Evolutionary conservation across 2,888 invertebrate genomes (phyloP).

Genomic region (Acleris sparsana): DNA sequence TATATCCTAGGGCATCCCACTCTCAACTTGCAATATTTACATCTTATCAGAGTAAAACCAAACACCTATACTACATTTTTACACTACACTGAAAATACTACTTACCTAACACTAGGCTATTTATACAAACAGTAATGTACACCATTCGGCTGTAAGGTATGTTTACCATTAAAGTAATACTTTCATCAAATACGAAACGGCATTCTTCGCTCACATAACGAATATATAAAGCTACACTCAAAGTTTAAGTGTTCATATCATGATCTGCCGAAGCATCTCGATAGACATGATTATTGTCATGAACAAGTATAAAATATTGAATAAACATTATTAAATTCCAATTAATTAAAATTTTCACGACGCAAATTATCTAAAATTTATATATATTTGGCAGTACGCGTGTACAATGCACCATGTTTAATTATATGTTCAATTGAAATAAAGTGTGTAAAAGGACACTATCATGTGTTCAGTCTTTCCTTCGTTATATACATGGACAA

Average conservation of each 20-base stretch:
- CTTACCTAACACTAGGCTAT: constrained; percentile 43
- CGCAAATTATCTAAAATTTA: constrained; percentile 39
- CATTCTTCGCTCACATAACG: constrained; percentile 40
- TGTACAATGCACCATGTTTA: constrained; percentile 31
- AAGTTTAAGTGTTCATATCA: constrained; percentile 50
- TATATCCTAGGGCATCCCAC: constrained; percentile 38
- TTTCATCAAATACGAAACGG: constrained; percentile 69
- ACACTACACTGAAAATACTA: constrained; percentile 43
- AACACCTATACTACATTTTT: constrained; percentile 38
- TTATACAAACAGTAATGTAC: constrained; percentile 58
- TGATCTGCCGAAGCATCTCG: constrained; percentile 46
- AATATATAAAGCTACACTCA: constrained; percentile 39
- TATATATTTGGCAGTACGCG: constrained; percentile 35
- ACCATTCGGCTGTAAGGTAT: constrained; percentile 49
- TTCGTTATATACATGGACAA: constrained; percentile 76
- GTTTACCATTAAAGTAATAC: constrained; percentile 64
- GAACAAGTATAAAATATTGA: constrained; percentile 37
- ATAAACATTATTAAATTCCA: constrained; percentile 35
- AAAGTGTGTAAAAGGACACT: constrained; percentile 47
- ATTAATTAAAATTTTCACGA: constrained; percentile 32
- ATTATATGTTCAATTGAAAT: constrained; percentile 27
- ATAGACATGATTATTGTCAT: constrained; percentile 43
- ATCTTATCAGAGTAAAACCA: constrained; percentile 46
- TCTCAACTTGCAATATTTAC: constrained; percentile 51
- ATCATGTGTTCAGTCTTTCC: constrained; percentile 72